Evolutionary conservation across 2,113 vertebrate genomes (phyloP).

Genomic region (Fulmarus glacialis): DNA sequence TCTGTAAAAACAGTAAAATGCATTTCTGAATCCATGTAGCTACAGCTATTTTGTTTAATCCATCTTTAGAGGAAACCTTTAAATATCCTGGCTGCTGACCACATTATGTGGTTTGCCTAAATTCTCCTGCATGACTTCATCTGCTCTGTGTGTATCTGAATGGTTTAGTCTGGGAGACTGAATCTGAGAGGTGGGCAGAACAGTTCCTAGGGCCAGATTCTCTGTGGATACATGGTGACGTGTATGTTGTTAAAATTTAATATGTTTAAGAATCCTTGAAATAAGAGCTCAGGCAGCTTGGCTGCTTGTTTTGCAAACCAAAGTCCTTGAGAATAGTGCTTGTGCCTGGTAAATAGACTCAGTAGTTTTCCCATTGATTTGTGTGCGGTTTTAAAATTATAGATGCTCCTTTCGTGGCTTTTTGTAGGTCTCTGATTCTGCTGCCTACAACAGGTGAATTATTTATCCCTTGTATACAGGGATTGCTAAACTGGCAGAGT

Average conservation of each 20-base stretch:
- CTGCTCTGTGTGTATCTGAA: not conserved
- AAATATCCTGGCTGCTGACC: not conserved
- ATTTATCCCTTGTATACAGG: not conserved
- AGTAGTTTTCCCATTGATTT: not conserved
- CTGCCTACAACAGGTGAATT: not conserved
- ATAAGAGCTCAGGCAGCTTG: not conserved
- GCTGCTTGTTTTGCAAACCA: not conserved
- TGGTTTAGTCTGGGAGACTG: slow-evolving; percentile 5
- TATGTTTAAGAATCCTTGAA: not conserved
- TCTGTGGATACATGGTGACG: not conserved
- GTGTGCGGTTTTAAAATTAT: not conserved
- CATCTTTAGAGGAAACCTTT: not conserved
- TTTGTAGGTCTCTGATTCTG: not conserved
- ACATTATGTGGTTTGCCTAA: not conserved
- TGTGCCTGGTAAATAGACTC: not conserved
- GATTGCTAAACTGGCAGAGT: not conserved
- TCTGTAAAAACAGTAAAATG: not conserved
- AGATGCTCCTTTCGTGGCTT: not conserved
- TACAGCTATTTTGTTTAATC: slow-evolving; percentile 15
- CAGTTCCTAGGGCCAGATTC: not conserved
- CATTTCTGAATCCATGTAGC: not conserved
- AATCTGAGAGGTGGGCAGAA: not conserved
- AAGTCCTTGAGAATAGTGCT: not conserved
- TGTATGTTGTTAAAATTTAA: not conserved
- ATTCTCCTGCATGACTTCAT: not conserved